Evolutionary conservation across 2,888 invertebrate genomes (phyloP).

Genomic region (Drosophila rellima): DNA sequence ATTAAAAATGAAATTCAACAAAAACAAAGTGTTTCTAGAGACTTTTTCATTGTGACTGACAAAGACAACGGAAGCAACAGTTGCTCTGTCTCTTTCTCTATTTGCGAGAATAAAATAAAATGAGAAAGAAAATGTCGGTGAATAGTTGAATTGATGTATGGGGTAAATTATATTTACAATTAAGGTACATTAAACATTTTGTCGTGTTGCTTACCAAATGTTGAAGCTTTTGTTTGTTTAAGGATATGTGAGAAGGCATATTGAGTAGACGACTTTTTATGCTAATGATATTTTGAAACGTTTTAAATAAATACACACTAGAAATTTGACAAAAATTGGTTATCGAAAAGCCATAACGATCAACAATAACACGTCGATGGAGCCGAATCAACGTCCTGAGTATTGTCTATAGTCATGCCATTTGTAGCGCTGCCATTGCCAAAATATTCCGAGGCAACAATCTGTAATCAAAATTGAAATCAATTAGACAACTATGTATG

Average conservation of each 20-base stretch:
- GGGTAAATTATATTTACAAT: conserved; percentile 52
- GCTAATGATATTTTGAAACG: conserved; percentile 58
- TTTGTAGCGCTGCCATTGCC: conserved; percentile 38
- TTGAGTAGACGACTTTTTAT: conserved; percentile 41
- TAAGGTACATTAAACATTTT: conserved; percentile 40
- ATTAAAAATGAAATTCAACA: conserved; percentile 10
- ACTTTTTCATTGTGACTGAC: not conserved
- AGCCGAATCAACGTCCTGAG: conserved; percentile 42
- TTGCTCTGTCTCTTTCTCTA: not conserved
- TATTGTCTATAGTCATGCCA: conserved; percentile 60
- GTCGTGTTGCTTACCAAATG: conserved; percentile 28
- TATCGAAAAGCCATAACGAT: conserved; percentile 37
- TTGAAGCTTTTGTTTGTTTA: not conserved
- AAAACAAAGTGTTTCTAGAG: not conserved
- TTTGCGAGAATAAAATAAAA: not conserved
- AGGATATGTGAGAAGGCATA: conserved; percentile 40
- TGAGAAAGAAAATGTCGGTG: not conserved
- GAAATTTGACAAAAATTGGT: conserved; percentile 40
- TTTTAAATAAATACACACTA: conserved; percentile 66
- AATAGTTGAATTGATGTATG: conserved; percentile 14
- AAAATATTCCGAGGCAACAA: conserved; percentile 69
- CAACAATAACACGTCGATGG: conserved; percentile 74
- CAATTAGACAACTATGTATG: not conserved
- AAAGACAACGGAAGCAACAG: not conserved
- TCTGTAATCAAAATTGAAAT: conserved; percentile 38